Evolutionary conservation across 2,888 invertebrate species (phyloP).

Genomic region (Polyploca ridens): DNA sequence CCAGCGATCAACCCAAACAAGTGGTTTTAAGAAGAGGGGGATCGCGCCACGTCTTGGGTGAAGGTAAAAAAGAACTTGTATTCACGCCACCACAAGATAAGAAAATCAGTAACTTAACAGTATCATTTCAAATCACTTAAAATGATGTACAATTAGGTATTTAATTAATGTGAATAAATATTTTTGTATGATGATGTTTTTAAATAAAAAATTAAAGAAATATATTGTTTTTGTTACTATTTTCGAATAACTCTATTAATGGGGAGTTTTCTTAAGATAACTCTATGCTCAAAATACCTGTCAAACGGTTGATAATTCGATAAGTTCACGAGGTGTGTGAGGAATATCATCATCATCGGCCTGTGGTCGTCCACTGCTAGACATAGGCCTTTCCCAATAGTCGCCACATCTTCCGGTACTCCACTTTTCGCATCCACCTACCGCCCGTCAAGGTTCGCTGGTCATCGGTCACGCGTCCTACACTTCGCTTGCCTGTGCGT

Average conservation of each 20-base stretch:
- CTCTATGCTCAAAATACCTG: not conserved
- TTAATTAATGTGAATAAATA: not conserved
- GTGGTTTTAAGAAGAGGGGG: conserved; percentile 33
- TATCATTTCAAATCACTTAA: conserved; percentile 59
- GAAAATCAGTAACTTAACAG: conserved; percentile 62
- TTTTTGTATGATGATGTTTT: conserved; percentile 7
- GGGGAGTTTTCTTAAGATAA: no score
- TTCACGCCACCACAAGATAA: conserved; percentile 57
- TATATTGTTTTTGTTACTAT: not conserved
- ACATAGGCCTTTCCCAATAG: no score
- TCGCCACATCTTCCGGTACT: no score
- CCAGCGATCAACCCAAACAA: conserved; percentile 25
- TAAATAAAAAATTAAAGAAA: not conserved
- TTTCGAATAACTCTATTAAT: no score
- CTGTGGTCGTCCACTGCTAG: no score
- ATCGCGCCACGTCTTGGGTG: conserved; percentile 32
- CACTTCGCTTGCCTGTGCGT: no score
- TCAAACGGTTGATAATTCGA: no score
- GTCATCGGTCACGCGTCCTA: no score
- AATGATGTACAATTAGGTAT: not conserved
- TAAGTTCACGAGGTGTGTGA: no score
- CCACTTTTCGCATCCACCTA: no score
- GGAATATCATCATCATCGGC: no score
- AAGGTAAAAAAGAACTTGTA: conserved; percentile 57
- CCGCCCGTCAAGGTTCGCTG: no score